Conservation (phyloP, 2,888 invertebrate species). For the Oxycera nigricornis region DNA sequence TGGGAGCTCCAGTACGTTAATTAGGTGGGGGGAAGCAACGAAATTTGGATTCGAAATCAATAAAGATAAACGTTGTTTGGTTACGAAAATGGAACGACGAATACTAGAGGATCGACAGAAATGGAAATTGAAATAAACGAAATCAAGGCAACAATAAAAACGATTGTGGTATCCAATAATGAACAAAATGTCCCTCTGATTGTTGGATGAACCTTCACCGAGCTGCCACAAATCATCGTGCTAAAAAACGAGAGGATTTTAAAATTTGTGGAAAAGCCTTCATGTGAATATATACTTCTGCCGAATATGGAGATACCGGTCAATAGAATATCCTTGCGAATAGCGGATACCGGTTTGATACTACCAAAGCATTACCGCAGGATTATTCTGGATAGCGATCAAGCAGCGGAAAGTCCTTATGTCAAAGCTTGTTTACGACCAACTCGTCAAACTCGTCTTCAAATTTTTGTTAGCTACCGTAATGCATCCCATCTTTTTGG, state of each 20-base stretch:
- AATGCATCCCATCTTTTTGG: too few relatives aligned
- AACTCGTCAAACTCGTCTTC: too few relatives aligned
- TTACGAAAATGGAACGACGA: not conserved
- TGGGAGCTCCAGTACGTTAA: constrained; percentile 42
- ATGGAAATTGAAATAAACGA: constrained; percentile 34
- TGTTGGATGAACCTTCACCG: constrained; percentile 40
- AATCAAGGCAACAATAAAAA: constrained; percentile 25
- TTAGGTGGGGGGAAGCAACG: constrained; percentile 32
- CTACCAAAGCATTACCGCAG: too few relatives aligned
- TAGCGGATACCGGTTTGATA: too few relatives aligned
- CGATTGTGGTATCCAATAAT: constrained; percentile 33
- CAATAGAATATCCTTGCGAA: too few relatives aligned
- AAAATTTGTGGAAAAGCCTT: too few relatives aligned
- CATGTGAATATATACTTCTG: too few relatives aligned
- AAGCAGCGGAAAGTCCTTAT: too few relatives aligned
- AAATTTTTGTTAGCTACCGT: too few relatives aligned
- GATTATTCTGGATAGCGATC: too few relatives aligned
- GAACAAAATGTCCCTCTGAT: constrained; percentile 40
- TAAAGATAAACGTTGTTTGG: not conserved
- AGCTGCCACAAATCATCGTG: constrained; percentile 30
- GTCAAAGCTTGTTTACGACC: too few relatives aligned
- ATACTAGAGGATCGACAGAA: not conserved
- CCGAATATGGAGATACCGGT: too few relatives aligned
- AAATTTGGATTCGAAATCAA: not conserved
- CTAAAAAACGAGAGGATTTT: constrained; percentile 30